A percentile compares a stretch with the other conserved stretches of the same genome.
phyloP scores from a whole-genome alignment of 2,113 vertebrate genomes.

The Cettia cetti region DNA sequence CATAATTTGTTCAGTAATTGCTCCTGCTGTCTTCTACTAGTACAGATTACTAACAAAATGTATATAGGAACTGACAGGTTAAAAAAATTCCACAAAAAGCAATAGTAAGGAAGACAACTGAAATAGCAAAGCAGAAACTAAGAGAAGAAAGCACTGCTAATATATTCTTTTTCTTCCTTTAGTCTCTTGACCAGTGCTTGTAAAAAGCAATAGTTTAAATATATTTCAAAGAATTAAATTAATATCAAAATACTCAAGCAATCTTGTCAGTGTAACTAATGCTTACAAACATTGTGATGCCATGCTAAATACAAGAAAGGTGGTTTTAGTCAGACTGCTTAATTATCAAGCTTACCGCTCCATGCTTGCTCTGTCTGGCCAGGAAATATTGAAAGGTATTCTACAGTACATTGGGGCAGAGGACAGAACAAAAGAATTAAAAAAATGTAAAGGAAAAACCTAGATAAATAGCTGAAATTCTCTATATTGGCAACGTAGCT shows the following conservation, averaged over 20 bases:
- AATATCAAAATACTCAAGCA: neutral
- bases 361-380: constrained; percentile 93
- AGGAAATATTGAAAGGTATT: constrained; percentile 98
- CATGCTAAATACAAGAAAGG: constrained; percentile 66
- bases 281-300: constrained; percentile 54
- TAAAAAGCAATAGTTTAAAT: neutral
- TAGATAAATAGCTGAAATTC: constrained; percentile 3
- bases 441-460: constrained; percentile 28
- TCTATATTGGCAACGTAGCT: constrained; percentile 1
- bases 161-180: neutral
- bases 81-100: neutral
- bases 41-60: neutral
- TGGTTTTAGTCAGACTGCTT: constrained; percentile 60
- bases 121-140: constrained; percentile 19
- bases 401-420: constrained; percentile 86
- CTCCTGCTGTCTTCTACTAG: neutral
- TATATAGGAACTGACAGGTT: neutral
- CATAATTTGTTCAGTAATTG: neutral
- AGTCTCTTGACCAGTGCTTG: constrained; percentile 18
- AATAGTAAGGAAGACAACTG: constrained; percentile 23
- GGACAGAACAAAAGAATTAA: constrained; percentile 78
- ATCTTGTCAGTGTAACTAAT: constrained; percentile 67
- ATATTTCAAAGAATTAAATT: neutral
- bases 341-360: constrained; percentile 90
- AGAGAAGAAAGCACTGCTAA: constrained; percentile 27